Evolutionary conservation across 2,888 invertebrate species (phyloP).

Genomic region (Nemapogon koenigi): DNA sequence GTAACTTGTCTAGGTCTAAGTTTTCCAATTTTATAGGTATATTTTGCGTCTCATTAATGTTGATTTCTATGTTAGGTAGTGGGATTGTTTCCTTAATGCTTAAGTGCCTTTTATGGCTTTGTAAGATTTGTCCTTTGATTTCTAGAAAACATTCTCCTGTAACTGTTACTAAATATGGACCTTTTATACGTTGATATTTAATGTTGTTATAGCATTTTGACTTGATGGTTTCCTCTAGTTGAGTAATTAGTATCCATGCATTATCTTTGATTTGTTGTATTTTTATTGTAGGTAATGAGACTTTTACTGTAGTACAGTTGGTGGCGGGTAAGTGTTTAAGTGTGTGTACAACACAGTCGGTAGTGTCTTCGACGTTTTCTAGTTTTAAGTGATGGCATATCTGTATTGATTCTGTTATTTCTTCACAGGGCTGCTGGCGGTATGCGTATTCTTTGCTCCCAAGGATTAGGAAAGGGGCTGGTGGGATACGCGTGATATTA

Average conservation of each 20-base stretch:
- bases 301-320: not conserved
- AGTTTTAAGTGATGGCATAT: slow-evolving; percentile 1
- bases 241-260: slow-evolving; percentile 1
- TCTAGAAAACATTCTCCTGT: slow-evolving; percentile 1
- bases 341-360: not conserved
- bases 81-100: slow-evolving; percentile 3
- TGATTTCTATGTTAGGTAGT: not conserved
- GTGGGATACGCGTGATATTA: slow-evolving; percentile 1
- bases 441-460: not conserved
- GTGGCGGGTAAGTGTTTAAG: not conserved
- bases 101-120: not conserved
- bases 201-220: not conserved
- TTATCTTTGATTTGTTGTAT: slow-evolving; percentile 5
- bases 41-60: not conserved
- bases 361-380: not conserved
- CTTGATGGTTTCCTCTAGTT: not conserved
- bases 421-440: not conserved
- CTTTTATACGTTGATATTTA: slow-evolving; percentile 4
- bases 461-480: slow-evolving; percentile 5
- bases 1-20: slow-evolving; percentile 1
- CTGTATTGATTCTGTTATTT: not conserved
- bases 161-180: not conserved
- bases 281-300: not conserved
- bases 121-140: not conserved
- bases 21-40: slow-evolving; percentile 1